Conservation (phyloP, 2,797 vertebrate species). For the Triplophysa yarkandensis region DNA sequence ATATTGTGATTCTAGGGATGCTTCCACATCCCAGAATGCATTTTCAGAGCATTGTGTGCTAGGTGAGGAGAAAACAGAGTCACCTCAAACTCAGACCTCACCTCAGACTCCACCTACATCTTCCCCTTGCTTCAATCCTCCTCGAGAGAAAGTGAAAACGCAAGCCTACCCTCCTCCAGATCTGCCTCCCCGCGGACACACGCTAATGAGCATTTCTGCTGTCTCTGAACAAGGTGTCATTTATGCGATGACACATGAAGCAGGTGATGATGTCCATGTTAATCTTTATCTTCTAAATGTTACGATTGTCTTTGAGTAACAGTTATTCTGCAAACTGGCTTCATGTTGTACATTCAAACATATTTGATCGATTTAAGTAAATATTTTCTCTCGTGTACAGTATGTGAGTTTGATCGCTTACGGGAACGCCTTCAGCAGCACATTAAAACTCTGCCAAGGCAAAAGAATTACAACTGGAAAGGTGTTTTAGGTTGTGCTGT, state of each 20-base stretch:
- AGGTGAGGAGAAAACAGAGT: background rate
- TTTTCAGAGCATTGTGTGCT: conserved; percentile 1
- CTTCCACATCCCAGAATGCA: background rate
- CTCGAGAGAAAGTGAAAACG: conserved; percentile 66
- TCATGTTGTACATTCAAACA: background rate
- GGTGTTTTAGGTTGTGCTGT: conserved; percentile 84
- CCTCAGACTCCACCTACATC: conserved; percentile 52
- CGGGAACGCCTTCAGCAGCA: conserved; percentile 79
- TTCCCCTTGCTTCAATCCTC: conserved; percentile 40
- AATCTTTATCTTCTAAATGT: too few species aligned
- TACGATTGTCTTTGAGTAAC: background rate
- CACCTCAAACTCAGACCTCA: background rate
- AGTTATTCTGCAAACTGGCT: background rate
- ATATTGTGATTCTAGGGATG: conserved; percentile 15
- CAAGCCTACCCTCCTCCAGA: conserved; percentile 77
- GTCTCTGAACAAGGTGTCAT: conserved; percentile 84
- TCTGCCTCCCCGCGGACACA: conserved; percentile 73
- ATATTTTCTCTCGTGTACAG: conserved; percentile 64
- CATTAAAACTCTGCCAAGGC: conserved; percentile 81
- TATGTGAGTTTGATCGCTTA: conserved; percentile 74
- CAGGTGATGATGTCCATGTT: conserved; percentile 70
- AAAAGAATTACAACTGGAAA: conserved; percentile 86
- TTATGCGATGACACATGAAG: conserved; percentile 76
- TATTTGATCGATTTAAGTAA: too few species aligned
- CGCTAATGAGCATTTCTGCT: conserved; percentile 76